phyloP scores from a whole-genome alignment of 2,888 invertebrate species.

The Rotaria magnacalcarata region DNA sequence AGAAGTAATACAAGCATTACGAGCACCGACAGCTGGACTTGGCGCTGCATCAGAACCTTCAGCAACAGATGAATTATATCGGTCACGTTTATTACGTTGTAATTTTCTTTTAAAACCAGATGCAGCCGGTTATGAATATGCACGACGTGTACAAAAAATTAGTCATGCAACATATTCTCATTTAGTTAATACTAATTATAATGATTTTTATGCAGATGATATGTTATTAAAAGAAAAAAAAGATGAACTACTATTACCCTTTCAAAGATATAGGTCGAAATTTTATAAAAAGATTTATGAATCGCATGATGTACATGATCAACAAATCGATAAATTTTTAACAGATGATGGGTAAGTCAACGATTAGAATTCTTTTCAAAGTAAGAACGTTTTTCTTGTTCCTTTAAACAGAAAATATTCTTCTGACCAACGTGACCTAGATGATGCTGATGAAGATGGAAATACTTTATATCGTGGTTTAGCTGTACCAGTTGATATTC shows the following conservation, averaged over 20 bases:
- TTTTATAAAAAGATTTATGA: slow-evolving; percentile 30
- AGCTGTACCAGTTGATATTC: slow-evolving; percentile 33
- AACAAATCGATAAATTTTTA: neutral
- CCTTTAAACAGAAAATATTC: neutral
- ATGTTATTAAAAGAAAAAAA: neutral
- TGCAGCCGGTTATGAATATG: slow-evolving; percentile 28
- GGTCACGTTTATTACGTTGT: slow-evolving; percentile 33
- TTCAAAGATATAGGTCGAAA: neutral
- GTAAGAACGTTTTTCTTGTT: too few relatives aligned
- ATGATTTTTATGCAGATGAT: neutral
- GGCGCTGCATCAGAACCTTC: slow-evolving; percentile 8
- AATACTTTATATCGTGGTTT: slow-evolving; percentile 30
- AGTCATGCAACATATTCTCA: slow-evolving; percentile 33
- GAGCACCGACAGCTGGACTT: slow-evolving; percentile 16
- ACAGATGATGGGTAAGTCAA: neutral
- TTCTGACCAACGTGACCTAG: neutral
- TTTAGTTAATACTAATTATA: neutral
- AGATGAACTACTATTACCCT: neutral
- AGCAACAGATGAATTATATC: slow-evolving; percentile 23
- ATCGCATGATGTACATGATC: neutral
- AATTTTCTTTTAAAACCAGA: slow-evolving; percentile 30
- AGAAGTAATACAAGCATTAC: slow-evolving; percentile 9
- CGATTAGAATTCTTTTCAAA: neutral
- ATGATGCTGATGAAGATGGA: slow-evolving; percentile 33
- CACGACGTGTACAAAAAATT: neutral